Evolutionary conservation across 2,113 vertebrate species (phyloP), one percentile per base, ranked within the genome.

Genomic region (Lanius collurio): DNA sequence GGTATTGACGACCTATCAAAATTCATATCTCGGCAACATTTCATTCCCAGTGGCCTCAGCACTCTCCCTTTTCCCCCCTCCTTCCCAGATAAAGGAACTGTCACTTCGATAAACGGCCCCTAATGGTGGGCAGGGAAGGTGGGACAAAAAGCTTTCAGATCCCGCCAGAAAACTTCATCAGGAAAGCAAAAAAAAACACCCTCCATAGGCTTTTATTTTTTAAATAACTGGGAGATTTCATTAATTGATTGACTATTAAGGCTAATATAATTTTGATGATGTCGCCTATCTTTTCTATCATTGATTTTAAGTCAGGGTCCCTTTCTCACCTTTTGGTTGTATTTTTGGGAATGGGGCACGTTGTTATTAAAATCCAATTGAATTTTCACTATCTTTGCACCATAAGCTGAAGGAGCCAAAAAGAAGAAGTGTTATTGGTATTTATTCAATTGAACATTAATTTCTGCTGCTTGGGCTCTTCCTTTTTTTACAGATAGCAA

Each of bases 1-100:
- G 93, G 76, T 98, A 98, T 98, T 96, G 97, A 98, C 94, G 95
- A 97, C 70, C 97, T 96, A 97, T 98, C 97, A 98, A 97, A 97
- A 97, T 97, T 97, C 96, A 96, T 97, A 96, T 97, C 95, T 94
- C 73, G 41, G 94, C 96, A 95, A 87, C 96, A 93, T 96, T 97
- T 97, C 95, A 96, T 97, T 93, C 94, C 96, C 87, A 91, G 96
- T 94, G 92, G 94, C 94, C 96, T 97, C 96, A 95, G 97, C 97
- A 96, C 76, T 94, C 89, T 64, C 83, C 52, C 35, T 71, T 79
- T 79, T 5, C 7, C 60, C 70, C 82, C 76, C 80, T 89, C 82
- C 4, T 74, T 91, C n/a, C 60, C 2, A 78, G 47, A 84, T 82
- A 87, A 91, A 93, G 94, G 76, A 83, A 85, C 78, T 87, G 93